A percentile compares a stretch with the other conserved stretches of the same genome.
phyloP scores from a whole-genome alignment of 2,797 vertebrate genomes.

The Pogoniulus pusillus region DNA sequence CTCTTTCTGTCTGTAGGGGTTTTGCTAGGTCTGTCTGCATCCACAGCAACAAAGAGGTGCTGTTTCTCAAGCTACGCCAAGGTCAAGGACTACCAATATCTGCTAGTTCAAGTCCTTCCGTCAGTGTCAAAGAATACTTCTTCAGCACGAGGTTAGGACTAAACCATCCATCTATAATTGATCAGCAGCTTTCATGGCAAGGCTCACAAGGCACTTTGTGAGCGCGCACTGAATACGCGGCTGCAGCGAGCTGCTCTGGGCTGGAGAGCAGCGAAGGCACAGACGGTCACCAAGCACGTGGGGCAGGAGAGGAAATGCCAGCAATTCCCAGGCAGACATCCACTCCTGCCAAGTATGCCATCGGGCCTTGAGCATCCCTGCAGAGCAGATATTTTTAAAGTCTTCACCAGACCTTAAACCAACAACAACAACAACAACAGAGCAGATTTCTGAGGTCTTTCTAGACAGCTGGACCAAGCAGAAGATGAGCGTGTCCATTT shows the following conservation, averaged over 20 bases:
- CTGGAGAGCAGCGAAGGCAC: not conserved
- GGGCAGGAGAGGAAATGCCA: slow-evolving; percentile 3
- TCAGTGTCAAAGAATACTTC: not conserved
- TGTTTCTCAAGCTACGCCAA: not conserved
- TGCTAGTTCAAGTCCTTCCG: not conserved
- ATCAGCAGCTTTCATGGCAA: not conserved
- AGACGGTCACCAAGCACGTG: not conserved
- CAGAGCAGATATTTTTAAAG: not conserved
- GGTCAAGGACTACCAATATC: not conserved
- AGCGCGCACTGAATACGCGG: not conserved
- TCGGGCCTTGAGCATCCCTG: accelerated
- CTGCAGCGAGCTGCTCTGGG: not conserved
- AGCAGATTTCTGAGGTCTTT: not conserved
- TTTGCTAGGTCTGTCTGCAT: not conserved
- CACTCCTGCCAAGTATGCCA: not conserved
- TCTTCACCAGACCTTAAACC: not conserved
- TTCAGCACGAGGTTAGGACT: not conserved
- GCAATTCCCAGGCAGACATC: accelerated
- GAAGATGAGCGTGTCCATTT: accelerated
- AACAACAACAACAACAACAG: not conserved
- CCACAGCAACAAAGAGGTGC: not conserved
- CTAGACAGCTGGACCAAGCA: not conserved
- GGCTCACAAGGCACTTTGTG: not conserved
- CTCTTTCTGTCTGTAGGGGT: not conserved
- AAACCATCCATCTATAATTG: not conserved